These are phyloP conservation scores for Xylophagus ater DNA, from an alignment of 2,888 invertebrate genomes.

Conservation along the genomic window DNA sequence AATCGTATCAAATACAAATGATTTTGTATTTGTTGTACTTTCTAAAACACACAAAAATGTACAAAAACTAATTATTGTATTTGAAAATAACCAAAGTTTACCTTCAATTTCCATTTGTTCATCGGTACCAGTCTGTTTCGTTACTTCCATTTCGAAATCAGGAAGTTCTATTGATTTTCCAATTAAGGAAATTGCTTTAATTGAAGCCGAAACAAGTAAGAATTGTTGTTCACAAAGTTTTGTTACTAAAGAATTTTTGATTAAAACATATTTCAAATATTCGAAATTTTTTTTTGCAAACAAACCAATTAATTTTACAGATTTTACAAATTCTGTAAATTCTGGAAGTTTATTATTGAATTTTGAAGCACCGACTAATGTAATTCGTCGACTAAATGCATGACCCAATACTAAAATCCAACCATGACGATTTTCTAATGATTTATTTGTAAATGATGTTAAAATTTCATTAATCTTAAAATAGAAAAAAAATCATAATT, in stretches of 20 bases:
- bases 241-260: constrained; percentile 48
- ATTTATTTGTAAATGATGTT: constrained; percentile 30
- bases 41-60: neutral
- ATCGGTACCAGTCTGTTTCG: constrained; percentile 31
- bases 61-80: neutral
- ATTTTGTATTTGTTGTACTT: constrained; percentile 43
- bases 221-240: constrained; percentile 52
- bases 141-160: constrained; percentile 39
- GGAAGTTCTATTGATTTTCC: constrained; percentile 59
- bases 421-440: constrained; percentile 67
- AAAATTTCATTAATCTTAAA: constrained; percentile 27
- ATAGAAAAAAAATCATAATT: neutral
- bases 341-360: constrained; percentile 30
- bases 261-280: no score
- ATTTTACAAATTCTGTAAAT: constrained; percentile 50
- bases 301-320: constrained; percentile 49
- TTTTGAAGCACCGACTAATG: constrained; percentile 34
- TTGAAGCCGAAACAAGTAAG: constrained; percentile 55
- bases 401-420: constrained; percentile 60
- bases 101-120: constrained; percentile 30
- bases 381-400: constrained; percentile 56
- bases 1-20: constrained; percentile 56
- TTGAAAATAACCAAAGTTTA: neutral
- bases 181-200: constrained; percentile 59
- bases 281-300: no score